Evolutionary conservation across 2,113 vertebrate genomes (phyloP).

Genomic region (Sporophila hypoxantha): DNA sequence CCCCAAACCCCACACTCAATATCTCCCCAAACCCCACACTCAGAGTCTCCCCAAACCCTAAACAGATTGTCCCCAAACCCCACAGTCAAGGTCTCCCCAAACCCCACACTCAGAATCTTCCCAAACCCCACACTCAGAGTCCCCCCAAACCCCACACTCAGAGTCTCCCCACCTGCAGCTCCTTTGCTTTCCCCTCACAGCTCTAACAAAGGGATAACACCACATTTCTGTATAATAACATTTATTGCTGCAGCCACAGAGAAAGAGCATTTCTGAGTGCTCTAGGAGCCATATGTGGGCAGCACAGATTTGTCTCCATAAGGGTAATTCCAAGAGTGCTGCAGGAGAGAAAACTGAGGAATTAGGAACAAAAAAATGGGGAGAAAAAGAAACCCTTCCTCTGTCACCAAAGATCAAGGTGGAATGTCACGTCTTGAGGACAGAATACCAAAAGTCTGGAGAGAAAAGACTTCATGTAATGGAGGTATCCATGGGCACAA

Average conservation of each 20-base stretch:
- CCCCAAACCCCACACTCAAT: no score
- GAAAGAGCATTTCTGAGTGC: neutral
- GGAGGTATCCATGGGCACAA: neutral
- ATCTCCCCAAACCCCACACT: no score
- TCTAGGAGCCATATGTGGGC: neutral
- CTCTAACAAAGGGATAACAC: neutral
- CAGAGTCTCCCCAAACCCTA: no score
- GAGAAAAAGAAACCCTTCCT: neutral
- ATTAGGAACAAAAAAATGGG: accelerated
- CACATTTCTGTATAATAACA: neutral
- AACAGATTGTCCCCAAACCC: no score
- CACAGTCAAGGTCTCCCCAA: no score
- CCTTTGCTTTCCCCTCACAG: neutral
- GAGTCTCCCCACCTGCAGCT: neutral
- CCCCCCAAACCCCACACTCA: no score
- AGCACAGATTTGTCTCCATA: neutral
- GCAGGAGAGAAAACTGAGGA: neutral
- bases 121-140: no score
- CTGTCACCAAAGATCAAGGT: neutral
- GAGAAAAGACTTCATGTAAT: neutral
- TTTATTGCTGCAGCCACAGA: neutral
- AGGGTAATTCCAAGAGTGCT: neutral
- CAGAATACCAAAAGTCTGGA: neutral
- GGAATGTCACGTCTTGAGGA: neutral
- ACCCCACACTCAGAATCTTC: no score